These are phyloP conservation scores for Arenaria interpres DNA, from an alignment of 2,113 vertebrate species.

Conservation along the genomic window DNA sequence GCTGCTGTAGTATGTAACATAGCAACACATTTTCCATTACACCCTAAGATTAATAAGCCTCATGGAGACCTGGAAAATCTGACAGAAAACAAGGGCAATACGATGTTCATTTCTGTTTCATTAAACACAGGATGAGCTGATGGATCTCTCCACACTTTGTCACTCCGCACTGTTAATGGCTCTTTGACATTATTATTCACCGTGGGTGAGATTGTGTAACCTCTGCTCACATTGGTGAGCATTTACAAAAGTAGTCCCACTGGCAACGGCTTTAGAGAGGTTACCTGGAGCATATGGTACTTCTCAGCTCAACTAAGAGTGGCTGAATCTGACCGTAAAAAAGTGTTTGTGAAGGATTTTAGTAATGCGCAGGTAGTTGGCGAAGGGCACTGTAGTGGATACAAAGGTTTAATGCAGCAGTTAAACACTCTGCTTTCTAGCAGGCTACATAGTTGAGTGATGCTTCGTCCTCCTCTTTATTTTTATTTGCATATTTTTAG, in stretches of 20 bases:
- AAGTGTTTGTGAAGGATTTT: neutral
- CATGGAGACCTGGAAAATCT: slow-evolving; percentile 27
- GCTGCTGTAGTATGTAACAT: slow-evolving; percentile 22
- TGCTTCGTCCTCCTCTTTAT: neutral
- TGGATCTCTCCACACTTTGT: slow-evolving; percentile 52
- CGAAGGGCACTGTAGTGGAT: neutral
- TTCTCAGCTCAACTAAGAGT: slow-evolving; percentile 9
- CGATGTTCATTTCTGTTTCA: slow-evolving; percentile 67
- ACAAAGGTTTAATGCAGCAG: neutral
- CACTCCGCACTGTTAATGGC: slow-evolving; percentile 49
- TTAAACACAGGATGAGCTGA: slow-evolving; percentile 62
- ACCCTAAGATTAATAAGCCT: slow-evolving; percentile 67
- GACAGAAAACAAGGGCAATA: slow-evolving; percentile 65
- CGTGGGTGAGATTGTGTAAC: slow-evolving; percentile 42
- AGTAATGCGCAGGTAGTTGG: neutral
- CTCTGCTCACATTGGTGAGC: slow-evolving; percentile 42
- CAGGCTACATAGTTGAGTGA: neutral
- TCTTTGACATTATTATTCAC: slow-evolving; percentile 48
- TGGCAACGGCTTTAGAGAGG: slow-evolving; percentile 9
- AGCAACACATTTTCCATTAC: slow-evolving; percentile 66
- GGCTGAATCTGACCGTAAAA: neutral
- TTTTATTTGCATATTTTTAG: neutral
- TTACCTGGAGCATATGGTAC: slow-evolving; percentile 42
- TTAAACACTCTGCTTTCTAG: neutral
- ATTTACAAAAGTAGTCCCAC: slow-evolving; percentile 32